These are phyloP conservation scores for Proteles cristata DNA, from an alignment of 2,113 vertebrate genomes.

Conservation along the genomic window DNA sequence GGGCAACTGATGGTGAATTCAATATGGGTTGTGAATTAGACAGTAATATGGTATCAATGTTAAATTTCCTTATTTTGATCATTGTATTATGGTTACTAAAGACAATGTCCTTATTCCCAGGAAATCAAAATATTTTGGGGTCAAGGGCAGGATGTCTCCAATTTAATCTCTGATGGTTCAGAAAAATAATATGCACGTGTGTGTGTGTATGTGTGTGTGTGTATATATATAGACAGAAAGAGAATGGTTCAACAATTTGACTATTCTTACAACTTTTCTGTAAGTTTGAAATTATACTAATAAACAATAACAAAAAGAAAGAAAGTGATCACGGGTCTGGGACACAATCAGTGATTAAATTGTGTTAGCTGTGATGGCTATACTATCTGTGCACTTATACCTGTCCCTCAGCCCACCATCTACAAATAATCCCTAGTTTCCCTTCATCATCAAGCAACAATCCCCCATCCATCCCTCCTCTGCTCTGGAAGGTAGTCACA, in stretches of 20 bases:
- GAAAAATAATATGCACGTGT: background rate
- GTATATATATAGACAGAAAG: background rate
- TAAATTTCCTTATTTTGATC: background rate
- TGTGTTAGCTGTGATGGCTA: background rate
- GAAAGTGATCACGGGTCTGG: background rate
- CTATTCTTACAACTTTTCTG: background rate
- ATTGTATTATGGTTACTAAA: background rate
- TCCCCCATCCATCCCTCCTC: too few relatives aligned
- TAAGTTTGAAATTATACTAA: conserved; percentile 4
- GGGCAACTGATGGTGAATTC: background rate
- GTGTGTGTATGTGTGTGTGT: background rate
- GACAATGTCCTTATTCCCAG: background rate
- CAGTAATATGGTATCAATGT: background rate
- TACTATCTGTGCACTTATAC: background rate
- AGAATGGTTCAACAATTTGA: background rate
- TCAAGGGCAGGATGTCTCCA: background rate
- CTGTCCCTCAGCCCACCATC: background rate
- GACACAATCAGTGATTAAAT: background rate
- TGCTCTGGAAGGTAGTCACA: background rate
- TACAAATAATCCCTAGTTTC: background rate
- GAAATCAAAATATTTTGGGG: conserved; percentile 12
- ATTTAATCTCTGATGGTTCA: background rate
- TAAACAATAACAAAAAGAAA: background rate
- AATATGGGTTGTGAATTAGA: background rate
- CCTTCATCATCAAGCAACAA: background rate